Evolutionary conservation across 2,797 vertebrate species (phyloP), one percentile per base, ranked within the genome.

Genomic region (Avahi laniger): DNA sequence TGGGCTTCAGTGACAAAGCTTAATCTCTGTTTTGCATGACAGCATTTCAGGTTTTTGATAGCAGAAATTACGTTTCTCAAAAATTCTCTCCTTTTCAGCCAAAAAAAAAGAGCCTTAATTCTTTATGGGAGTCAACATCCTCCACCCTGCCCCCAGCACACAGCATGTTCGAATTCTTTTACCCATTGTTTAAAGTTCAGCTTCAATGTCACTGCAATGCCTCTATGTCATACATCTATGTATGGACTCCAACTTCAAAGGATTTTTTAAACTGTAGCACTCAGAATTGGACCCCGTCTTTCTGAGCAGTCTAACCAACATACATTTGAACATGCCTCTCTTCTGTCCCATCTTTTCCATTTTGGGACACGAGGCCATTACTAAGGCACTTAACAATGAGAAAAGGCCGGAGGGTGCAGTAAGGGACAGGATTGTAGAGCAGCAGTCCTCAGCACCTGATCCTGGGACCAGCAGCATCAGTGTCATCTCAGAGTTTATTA

Each of bases 1-100:
- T 48, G 35, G 67, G n/a, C 15, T 20, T 22, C 41, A 52, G n/a
- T 70, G 76, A 84, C 73, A 67, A 96, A 94, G 17, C 13, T 43
- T 86, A 84, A 81, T 93, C 65, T 61, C 79, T 83, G 10, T 86
- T 91, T 43, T 86, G 18, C 9, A 43, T 18, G n/a, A 89, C 69
- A 95, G 22, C 79, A 63, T 76, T 91, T 83, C 80, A 84, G 48
- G n/a, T 93, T 80, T 85, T 91, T 82, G 50, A 86, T 38, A 59
- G 57, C 13, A 38, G 18, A 17, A 73, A 90, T 86, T 48, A 43
- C 67, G 52, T 91, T 95, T 94, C 54, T 95, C 72, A 92, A 88
- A 78, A 88, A 50, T 65, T 84, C 9, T 91, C 8, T 95, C 11
- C 17, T 92, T 81, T 93, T 67, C 33, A 35, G 12, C 26, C 52